Conservation (phyloP, 1,140 invertebrate species). For the Latrodectus geometricus region DNA sequence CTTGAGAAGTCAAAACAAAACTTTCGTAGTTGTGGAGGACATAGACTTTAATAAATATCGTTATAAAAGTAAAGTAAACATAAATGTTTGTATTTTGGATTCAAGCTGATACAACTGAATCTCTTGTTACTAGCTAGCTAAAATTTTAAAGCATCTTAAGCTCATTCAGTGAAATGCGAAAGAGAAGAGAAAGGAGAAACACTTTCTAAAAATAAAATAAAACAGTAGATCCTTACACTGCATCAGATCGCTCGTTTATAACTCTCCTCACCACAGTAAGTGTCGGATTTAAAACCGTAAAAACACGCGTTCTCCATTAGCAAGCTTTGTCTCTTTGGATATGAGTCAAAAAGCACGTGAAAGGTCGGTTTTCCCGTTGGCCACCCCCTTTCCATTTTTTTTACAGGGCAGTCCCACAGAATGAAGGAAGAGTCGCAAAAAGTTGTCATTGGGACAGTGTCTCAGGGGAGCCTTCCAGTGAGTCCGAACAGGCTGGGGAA, state of each 20-base stretch:
- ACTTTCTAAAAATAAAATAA: neutral
- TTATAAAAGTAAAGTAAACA: too few species aligned
- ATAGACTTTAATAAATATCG: too few species aligned
- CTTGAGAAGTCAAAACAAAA: too few species aligned
- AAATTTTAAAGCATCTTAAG: too few species aligned
- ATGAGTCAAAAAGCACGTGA: slow-evolving; percentile 29
- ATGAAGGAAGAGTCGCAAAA: neutral
- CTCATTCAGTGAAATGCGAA: too few species aligned
- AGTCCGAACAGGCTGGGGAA: slow-evolving; percentile 18
- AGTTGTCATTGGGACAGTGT: neutral
- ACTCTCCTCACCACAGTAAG: neutral
- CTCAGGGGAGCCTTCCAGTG: neutral
- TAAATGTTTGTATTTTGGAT: too few species aligned
- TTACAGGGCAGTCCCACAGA: neutral
- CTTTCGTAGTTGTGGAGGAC: too few species aligned
- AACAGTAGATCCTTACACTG: neutral
- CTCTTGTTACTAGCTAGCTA: too few species aligned
- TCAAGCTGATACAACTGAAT: too few species aligned
- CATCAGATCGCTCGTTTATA: neutral
- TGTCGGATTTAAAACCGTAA: slow-evolving; percentile 47
- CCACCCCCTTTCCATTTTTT: slow-evolving; percentile 3
- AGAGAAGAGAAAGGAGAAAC: neutral
- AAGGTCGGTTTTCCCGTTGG: neutral
- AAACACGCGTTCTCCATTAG: slow-evolving; percentile 58
- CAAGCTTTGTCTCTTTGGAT: slow-evolving; percentile 9